Conservation (phyloP, 1,140 invertebrate species). For the Trissolcus basalis region DNA sequence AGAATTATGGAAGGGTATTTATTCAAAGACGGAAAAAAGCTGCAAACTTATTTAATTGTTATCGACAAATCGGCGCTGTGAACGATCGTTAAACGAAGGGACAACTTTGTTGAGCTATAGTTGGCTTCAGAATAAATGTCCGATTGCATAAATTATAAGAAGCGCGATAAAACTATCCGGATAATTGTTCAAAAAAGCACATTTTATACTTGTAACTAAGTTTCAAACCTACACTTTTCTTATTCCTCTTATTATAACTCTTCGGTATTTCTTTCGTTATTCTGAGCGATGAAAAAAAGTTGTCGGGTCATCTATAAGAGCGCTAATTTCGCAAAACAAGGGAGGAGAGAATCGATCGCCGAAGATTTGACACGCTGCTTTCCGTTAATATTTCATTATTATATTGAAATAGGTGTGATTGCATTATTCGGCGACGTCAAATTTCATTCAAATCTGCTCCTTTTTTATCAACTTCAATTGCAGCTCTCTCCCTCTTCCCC, state of each 20-base stretch:
- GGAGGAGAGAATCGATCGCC: neutral
- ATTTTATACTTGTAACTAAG: neutral
- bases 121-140: neutral
- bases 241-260: neutral
- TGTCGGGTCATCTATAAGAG: constrained; percentile 1
- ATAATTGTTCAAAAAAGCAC: neutral
- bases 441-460: too few relatives aligned
- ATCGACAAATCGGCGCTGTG: too few relatives aligned
- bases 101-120: neutral
- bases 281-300: neutral
- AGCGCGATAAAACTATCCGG: neutral
- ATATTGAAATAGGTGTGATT: constrained; percentile 3
- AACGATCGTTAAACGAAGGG: neutral
- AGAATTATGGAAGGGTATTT: too few relatives aligned
- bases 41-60: too few relatives aligned
- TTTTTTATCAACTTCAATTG: constrained; percentile 21
- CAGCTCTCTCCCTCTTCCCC: constrained; percentile 42
- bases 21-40: too few relatives aligned
- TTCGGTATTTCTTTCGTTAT: neutral
- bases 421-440: too few relatives aligned
- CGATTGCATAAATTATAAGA: neutral
- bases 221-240: neutral
- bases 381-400: constrained; percentile 27
- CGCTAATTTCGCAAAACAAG: neutral
- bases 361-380: constrained; percentile 4